phyloP scores from a whole-genome alignment of 2,888 invertebrate species.

The Melolontha melolontha region DNA sequence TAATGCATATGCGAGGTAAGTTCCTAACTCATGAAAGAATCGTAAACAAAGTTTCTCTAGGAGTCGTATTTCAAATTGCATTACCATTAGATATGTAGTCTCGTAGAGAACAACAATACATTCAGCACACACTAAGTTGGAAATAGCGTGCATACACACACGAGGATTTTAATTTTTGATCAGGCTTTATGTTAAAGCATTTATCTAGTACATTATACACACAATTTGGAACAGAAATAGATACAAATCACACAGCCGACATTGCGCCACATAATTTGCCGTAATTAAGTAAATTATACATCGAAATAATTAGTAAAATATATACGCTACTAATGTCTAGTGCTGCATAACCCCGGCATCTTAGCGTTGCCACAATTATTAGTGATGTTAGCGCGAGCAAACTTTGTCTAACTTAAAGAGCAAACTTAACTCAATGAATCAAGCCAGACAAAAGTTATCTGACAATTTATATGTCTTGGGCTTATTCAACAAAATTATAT shows the following conservation, averaged over 20 bases:
- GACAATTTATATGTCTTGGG: slow-evolving; percentile 33
- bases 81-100: too few relatives aligned
- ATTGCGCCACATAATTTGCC: slow-evolving; percentile 5
- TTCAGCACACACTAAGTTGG: too few relatives aligned
- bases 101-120: too few relatives aligned
- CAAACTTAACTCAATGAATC: slow-evolving; percentile 43
- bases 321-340: slow-evolving; percentile 35
- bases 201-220: too few relatives aligned
- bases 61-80: too few relatives aligned
- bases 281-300: slow-evolving; percentile 37
- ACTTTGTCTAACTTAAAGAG: slow-evolving; percentile 31
- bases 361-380: slow-evolving; percentile 36
- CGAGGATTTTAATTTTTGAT: too few relatives aligned
- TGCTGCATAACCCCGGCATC: slow-evolving; percentile 36
- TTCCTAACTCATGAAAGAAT: too few relatives aligned
- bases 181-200: too few relatives aligned
- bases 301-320: slow-evolving; percentile 43
- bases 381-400: slow-evolving; percentile 21
- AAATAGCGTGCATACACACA: too few relatives aligned
- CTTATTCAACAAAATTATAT: slow-evolving; percentile 24
- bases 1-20: too few relatives aligned
- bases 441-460: slow-evolving; percentile 45
- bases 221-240: background rate
- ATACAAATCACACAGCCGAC: background rate
- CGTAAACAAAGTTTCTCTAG: too few relatives aligned